Base-by-base conservation (phyloP, 2,797 vertebrate genomes). In the Acropternis orthonyx region DNA sequence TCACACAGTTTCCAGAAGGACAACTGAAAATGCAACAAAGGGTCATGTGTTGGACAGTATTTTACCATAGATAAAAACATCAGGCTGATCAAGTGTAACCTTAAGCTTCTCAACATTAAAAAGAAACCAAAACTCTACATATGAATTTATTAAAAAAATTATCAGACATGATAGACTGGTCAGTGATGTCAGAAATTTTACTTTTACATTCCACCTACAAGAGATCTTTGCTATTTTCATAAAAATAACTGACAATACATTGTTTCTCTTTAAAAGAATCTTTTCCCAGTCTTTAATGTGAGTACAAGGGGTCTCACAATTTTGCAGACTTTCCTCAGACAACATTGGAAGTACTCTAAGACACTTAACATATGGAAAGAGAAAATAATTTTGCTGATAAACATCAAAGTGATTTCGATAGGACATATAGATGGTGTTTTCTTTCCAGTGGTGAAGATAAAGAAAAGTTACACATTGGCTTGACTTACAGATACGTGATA, bases 71-170 rank as follows among this genome's bases (percentile, higher is more conserved):
- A 62, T 30, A 55, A 78, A 76, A 69, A 8, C 2, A 54, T 36
- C 7, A 23, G 18, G 14, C 10, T 67, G 14, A 63, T 51, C 24
- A 51, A 74, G 14, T 30, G 2, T 44, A 62, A 41, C 8, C 26
- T 86, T 59, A 74, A 59, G 59, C 1, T 24, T 72, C 18, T 67
- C 24, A 67, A 81, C 77, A 63, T 65, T 44, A 7, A 63, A 76
- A 43, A 41, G 16, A 34, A 9, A 4, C 10, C 26, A 2, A 26
- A 14, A 15, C 4, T 5, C 6, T 8, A 7, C 2, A 8, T 55
- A 43, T 32, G 39, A 63, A 46, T 67, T n/a, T 41, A 37, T 72
- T 55, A 3, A 36, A 55, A 81, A 76, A 48, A 3, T 27, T 49
- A 32, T 71, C 23, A 67, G 12, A 24, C 3, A 26, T 44, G 18